Evolutionary conservation across 2,797 vertebrate species (phyloP).

Genomic region (Sebastes oblongus): DNA sequence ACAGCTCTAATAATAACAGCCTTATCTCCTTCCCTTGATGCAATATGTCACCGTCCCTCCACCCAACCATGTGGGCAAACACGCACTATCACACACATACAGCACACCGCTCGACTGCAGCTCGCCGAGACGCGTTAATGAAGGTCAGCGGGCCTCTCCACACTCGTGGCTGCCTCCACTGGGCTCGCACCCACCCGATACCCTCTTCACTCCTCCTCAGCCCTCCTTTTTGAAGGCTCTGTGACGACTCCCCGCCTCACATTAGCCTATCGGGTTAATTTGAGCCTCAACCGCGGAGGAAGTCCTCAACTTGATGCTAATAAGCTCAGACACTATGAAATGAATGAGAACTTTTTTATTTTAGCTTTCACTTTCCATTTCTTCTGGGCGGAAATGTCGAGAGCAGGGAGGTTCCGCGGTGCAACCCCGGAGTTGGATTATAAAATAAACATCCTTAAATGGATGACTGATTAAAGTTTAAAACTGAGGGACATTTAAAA

Average conservation of each 20-base stretch:
- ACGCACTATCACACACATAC: constrained; percentile 26
- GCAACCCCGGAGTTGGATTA: background rate
- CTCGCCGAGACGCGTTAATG: constrained; percentile 65
- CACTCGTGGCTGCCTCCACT: constrained; percentile 39
- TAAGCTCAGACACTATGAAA: constrained; percentile 43
- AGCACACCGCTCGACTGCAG: constrained; percentile 27
- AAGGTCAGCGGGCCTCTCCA: constrained; percentile 68
- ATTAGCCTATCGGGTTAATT: constrained; percentile 47
- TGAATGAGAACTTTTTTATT: constrained; percentile 40
- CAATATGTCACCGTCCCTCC: constrained; percentile 63
- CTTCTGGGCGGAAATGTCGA: background rate
- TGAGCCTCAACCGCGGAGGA: constrained; percentile 18
- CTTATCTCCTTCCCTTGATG: constrained; percentile 60
- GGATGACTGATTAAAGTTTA: constrained; percentile 16
- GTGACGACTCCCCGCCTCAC: constrained; percentile 25
- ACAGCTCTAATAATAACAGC: constrained; percentile 65
- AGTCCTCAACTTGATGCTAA: constrained; percentile 52
- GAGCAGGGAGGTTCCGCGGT: background rate
- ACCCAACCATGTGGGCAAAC: constrained; percentile 28
- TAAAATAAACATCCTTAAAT: constrained; percentile 25
- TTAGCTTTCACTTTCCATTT: constrained; percentile 37
- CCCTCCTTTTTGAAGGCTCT: constrained; percentile 11
- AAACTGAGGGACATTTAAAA: constrained; percentile 5
- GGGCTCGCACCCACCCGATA: constrained; percentile 44
- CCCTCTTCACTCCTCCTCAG: constrained; percentile 35